Evolutionary conservation across 2,888 invertebrate species (phyloP).

Genomic region (Perdita meconis): DNA sequence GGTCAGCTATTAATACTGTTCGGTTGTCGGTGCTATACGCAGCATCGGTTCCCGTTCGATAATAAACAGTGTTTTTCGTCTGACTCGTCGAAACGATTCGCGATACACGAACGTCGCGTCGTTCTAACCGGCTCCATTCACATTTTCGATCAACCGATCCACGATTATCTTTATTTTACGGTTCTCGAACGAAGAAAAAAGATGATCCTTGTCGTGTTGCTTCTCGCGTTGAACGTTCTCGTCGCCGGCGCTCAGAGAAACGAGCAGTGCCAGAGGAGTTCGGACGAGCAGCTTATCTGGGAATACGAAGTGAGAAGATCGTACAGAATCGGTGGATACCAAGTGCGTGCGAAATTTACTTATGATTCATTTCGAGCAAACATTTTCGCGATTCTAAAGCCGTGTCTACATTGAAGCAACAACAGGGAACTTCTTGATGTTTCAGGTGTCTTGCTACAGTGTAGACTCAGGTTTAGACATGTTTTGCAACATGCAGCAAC

Average conservation of each 20-base stretch:
- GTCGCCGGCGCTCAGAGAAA: slow-evolving; percentile 21
- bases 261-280: slow-evolving; percentile 58
- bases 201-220: slow-evolving; percentile 20
- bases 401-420: no score
- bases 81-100: not conserved
- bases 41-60: slow-evolving; percentile 51
- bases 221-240: slow-evolving; percentile 27
- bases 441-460: no score
- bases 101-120: slow-evolving; percentile 7
- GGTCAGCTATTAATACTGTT: slow-evolving; percentile 62
- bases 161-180: not conserved
- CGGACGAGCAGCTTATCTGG: slow-evolving; percentile 71
- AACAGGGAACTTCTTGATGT: no score
- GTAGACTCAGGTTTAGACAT: no score
- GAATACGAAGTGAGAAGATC: slow-evolving; percentile 72
- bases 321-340: slow-evolving; percentile 56
- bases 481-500: no score
- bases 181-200: slow-evolving; percentile 12
- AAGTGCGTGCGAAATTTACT: slow-evolving; percentile 66
- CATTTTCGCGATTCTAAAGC: not conserved
- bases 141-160: not conserved
- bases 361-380: no score
- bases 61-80: slow-evolving; percentile 50
- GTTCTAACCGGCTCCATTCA: not conserved
- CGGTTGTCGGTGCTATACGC: slow-evolving; percentile 55